phyloP scores from a whole-genome alignment of 2,797 vertebrate genomes.

The Cossypha niveicapilla region DNA sequence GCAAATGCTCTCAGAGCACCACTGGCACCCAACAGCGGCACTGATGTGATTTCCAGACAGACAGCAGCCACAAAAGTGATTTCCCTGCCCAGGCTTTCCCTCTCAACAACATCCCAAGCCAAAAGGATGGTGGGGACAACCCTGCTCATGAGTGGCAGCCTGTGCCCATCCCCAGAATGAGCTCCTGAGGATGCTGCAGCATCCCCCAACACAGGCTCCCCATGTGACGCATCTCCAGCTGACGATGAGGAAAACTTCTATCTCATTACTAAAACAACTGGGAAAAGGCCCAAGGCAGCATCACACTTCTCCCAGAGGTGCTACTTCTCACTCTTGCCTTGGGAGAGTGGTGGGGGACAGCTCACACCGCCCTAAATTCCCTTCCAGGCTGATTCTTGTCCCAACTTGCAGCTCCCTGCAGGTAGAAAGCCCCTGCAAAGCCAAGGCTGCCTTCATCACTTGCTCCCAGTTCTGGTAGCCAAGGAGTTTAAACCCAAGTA shows the following conservation, averaged over 20 bases:
- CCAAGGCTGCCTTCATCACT: neutral
- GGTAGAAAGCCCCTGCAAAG: neutral
- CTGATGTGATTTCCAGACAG: neutral
- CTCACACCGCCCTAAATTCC: neutral
- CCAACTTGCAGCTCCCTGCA: neutral
- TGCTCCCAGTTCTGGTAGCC: neutral
- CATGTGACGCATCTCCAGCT: neutral
- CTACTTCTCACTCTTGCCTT: fast-evolving
- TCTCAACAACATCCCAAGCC: neutral
- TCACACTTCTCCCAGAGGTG: neutral
- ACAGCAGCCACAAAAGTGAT: neutral
- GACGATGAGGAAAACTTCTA: neutral
- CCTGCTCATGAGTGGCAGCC: fast-evolving
- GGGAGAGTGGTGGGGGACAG: neutral
- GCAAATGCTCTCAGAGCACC: neutral
- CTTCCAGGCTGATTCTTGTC: neutral
- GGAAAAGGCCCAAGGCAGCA: neutral
- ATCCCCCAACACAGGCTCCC: fast-evolving
- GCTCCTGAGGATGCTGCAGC: fast-evolving
- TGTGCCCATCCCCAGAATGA: fast-evolving
- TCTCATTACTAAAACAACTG: fast-evolving
- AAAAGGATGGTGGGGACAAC: neutral
- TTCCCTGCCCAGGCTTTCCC: neutral
- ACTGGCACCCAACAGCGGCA: fast-evolving
- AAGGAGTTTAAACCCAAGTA: neutral